These are phyloP conservation scores for Molanna angustata DNA, from an alignment of 2,888 invertebrate species.

Conservation along the genomic window DNA sequence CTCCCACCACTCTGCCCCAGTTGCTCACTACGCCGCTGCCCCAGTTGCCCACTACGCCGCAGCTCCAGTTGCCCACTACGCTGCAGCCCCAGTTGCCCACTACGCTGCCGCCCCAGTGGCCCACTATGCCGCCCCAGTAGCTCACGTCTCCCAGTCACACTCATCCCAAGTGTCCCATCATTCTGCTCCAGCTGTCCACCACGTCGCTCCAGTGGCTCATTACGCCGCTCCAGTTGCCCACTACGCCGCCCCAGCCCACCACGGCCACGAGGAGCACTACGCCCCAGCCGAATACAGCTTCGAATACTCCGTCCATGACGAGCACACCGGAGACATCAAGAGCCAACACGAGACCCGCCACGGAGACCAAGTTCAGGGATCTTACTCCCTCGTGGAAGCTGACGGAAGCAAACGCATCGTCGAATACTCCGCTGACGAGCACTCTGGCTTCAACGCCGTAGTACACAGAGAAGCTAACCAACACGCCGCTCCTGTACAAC, in stretches of 20 bases:
- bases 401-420: slow-evolving; percentile 50
- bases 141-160: slow-evolving; percentile 1
- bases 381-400: slow-evolving; percentile 51
- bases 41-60: slow-evolving; percentile 16
- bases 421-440: slow-evolving; percentile 48
- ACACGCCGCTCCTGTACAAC: slow-evolving; percentile 28
- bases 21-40: slow-evolving; percentile 16
- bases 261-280: slow-evolving; percentile 16
- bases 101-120: slow-evolving; percentile 15
- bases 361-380: slow-evolving; percentile 49
- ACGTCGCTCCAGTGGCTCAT: slow-evolving; percentile 4
- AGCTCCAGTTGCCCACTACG: slow-evolving; percentile 23
- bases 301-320: slow-evolving; percentile 47
- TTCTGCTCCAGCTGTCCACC: slow-evolving; percentile 4
- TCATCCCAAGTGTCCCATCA: slow-evolving; percentile 4
- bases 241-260: slow-evolving; percentile 15
- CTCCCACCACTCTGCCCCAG: too few species aligned
- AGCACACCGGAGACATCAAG: slow-evolving; percentile 49
- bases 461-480: slow-evolving; percentile 44
- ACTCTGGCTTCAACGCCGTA: slow-evolving; percentile 49
- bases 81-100: slow-evolving; percentile 5
- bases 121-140: slow-evolving; percentile 16
- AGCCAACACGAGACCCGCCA: slow-evolving; percentile 48
- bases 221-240: slow-evolving; percentile 22
- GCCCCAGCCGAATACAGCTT: slow-evolving; percentile 32